Base-by-base conservation (phyloP, 2,113 vertebrate genomes). In the Spea bombifrons region DNA sequence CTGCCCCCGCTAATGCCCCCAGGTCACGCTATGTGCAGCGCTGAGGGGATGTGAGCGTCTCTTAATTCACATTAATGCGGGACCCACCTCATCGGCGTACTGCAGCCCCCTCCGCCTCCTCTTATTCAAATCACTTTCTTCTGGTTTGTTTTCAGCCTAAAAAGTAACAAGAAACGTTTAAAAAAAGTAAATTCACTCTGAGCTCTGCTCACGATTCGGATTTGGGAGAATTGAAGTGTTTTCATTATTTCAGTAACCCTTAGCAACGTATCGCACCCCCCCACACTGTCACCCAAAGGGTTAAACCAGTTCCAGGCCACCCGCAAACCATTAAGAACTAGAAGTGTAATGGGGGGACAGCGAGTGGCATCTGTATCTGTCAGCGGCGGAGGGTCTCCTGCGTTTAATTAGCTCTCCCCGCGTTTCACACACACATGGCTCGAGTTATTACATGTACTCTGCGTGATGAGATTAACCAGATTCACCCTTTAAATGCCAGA, bases 71-170 rank as follows among this genome's bases (percentile, higher is more conserved):
- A n/a, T n/a, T n/a, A n/a, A n/a, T n/a, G n/a, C n/a, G n/a, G 12
- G 81, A 93, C 94, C 47, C 66, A 98, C 97, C 96, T 97, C 94
- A 46, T 95, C 93, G 66, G 94, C 85, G 85, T 90, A 90, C 79
- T 84, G 83, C 49, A 90, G 81, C 66, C 92, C 91, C 81, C 89
- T 97, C 61, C 95, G 88, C 82, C 95, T 93, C 81, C 96, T 92
- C 87, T 99, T 99, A 87, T 93, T 94, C 75, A 90, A 87, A 74
- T 98, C 96, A 0, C 89, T 91, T 78, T 94, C 92, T 16, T 96
- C 94, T 0, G 74, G 81, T 75, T 93, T 95, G 84, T 90, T 91
- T 76, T 97, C 95, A 83, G 92, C 91, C 96, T 98, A 84, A 68
- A 83, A 15, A 45, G 46, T 10, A 52, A 17, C 3, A 30, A 57